phyloP scores from a whole-genome alignment of 2,888 invertebrate species.

The Lampropteryx suffumata region DNA sequence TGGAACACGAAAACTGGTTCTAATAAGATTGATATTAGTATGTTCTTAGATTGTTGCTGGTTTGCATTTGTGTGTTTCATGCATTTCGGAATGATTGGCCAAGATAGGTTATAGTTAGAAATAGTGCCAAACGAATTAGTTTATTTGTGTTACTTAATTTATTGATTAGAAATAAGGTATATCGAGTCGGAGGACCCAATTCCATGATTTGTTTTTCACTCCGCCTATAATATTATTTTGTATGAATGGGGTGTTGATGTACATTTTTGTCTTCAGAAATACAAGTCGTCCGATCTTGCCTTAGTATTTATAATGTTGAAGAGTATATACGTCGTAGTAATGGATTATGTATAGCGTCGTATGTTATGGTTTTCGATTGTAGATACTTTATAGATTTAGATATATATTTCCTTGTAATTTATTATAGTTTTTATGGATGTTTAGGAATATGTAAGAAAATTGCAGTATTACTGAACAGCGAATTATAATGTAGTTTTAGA shows the following conservation, averaged over 20 bases:
- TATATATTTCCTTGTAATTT: constrained; percentile 35
- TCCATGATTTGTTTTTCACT: constrained; percentile 56
- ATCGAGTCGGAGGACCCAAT: constrained; percentile 46
- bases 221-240: constrained; percentile 60
- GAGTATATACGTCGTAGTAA: constrained; percentile 18
- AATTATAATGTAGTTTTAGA: constrained; percentile 20
- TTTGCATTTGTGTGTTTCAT: constrained; percentile 37
- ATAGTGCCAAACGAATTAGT: constrained; percentile 73
- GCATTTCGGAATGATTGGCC: constrained; percentile 50
- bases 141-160: constrained; percentile 74
- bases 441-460: constrained; percentile 26
- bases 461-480: constrained; percentile 33
- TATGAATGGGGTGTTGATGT: constrained; percentile 35
- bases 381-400: constrained; percentile 31
- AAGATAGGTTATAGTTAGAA: constrained; percentile 57
- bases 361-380: constrained; percentile 28
- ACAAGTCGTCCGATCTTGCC: constrained; percentile 44
- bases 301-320: constrained; percentile 29
- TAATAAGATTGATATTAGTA: neutral
- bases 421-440: constrained; percentile 26
- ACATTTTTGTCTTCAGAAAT: constrained; percentile 29
- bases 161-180: constrained; percentile 54
- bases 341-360: constrained; percentile 16
- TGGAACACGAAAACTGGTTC: neutral
- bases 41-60: neutral